Percentiles rank a stretch among this genome's conserved stretches.
phyloP scores from a whole-genome alignment of 2,888 invertebrate species.

The Hydrotaea diabolus region DNA sequence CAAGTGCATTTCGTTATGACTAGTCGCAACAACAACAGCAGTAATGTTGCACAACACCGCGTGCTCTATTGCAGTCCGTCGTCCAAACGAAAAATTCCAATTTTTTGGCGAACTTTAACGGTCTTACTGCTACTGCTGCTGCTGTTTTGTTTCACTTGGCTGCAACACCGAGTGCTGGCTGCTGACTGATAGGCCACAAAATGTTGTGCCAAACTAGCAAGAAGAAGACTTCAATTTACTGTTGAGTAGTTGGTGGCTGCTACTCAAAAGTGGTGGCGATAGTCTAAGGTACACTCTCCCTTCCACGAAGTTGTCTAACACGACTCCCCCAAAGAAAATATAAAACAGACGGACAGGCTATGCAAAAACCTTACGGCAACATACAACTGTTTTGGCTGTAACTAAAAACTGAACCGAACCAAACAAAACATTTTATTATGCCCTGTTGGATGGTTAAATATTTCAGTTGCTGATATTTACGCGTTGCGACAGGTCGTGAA shows the following conservation, averaged over 20 bases:
- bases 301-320: slow-evolving; percentile 3
- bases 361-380: slow-evolving; percentile 10
- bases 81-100: background rate
- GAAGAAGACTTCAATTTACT: background rate
- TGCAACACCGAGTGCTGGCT: slow-evolving; percentile 66
- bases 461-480: slow-evolving; percentile 74
- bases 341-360: background rate
- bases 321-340: slow-evolving; percentile 38
- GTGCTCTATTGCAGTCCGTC: background rate
- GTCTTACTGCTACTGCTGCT: slow-evolving; percentile 57
- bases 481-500: slow-evolving; percentile 70
- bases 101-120: slow-evolving; percentile 46
- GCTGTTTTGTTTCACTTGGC: slow-evolving; percentile 74
- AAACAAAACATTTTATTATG: slow-evolving; percentile 71
- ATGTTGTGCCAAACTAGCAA: background rate
- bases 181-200: background rate
- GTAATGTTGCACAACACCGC: background rate
- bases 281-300: slow-evolving; percentile 10
- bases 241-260: background rate
- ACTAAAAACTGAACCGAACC: slow-evolving; percentile 21
- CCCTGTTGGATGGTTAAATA: slow-evolving; percentile 69
- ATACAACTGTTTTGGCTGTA: slow-evolving; percentile 24
- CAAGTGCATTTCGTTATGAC: background rate
- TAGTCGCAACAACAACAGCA: background rate
- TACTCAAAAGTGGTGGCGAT: background rate